A percentile compares a stretch with the other conserved stretches of the same genome.
phyloP scores from a whole-genome alignment of 2,888 invertebrate genomes.

The Netelia virgata region DNA sequence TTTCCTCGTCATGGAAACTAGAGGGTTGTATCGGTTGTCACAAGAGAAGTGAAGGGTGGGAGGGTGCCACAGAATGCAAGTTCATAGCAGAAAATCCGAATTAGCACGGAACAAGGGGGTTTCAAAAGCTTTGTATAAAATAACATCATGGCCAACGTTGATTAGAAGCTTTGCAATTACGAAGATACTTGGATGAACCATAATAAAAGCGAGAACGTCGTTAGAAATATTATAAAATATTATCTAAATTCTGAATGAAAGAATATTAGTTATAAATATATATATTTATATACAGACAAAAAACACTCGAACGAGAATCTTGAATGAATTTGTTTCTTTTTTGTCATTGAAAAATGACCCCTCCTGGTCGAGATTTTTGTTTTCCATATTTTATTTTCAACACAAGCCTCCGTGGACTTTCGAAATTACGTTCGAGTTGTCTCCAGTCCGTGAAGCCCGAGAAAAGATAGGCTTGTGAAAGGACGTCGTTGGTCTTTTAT shows the following conservation, averaged over 20 bases:
- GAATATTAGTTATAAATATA: too few relatives aligned
- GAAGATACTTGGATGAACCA: neutral
- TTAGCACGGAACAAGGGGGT: neutral
- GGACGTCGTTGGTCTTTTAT: slow-evolving; percentile 20
- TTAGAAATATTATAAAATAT: neutral
- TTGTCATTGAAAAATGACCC: neutral
- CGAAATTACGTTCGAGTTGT: slow-evolving; percentile 58
- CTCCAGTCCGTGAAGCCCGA: slow-evolving; percentile 4
- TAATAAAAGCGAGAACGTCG: neutral
- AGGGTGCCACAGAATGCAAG: neutral
- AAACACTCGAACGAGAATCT: neutral
- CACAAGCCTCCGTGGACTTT: slow-evolving; percentile 13
- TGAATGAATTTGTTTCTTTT: neutral
- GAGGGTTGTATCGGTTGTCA: neutral
- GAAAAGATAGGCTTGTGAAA: slow-evolving; percentile 35
- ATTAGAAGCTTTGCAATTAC: neutral
- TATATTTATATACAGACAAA: neutral
- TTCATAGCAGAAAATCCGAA: too few relatives aligned
- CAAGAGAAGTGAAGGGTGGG: neutral
- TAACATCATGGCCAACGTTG: neutral
- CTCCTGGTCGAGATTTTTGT: neutral
- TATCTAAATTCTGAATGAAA: neutral
- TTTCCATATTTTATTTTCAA: neutral
- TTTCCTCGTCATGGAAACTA: slow-evolving; percentile 33
- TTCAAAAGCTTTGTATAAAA: neutral